Evolutionary conservation across 2,888 invertebrate genomes (phyloP).

Genomic region (Balanococcus diminutus): DNA sequence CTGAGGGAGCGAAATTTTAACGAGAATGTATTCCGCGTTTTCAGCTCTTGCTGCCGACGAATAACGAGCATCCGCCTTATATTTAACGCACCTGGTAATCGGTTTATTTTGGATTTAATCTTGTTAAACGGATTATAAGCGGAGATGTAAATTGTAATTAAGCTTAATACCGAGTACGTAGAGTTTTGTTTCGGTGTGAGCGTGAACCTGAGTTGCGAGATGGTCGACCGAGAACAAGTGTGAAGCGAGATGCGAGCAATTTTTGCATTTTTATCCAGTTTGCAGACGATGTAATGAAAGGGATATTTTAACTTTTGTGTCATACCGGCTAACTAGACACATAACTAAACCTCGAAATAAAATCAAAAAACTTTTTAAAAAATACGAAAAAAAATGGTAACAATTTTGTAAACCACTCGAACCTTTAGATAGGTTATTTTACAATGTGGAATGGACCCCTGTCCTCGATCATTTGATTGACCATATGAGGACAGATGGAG

Average conservation of each 20-base stretch:
- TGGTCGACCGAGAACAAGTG: neutral
- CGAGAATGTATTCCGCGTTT: slow-evolving; percentile 31
- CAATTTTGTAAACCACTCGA: too few relatives aligned
- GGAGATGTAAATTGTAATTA: slow-evolving; percentile 35
- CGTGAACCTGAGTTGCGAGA: neutral
- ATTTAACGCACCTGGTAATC: slow-evolving; percentile 29
- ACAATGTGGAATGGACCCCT: too few relatives aligned
- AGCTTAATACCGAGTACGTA: slow-evolving; percentile 9
- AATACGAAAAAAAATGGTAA: too few relatives aligned
- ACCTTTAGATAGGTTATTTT: too few relatives aligned
- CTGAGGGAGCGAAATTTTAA: slow-evolving; percentile 37
- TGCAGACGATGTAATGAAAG: neutral
- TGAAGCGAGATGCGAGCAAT: neutral
- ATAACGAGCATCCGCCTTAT: slow-evolving; percentile 21
- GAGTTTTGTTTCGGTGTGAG: neutral
- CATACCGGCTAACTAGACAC: too few relatives aligned
- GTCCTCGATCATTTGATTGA: too few relatives aligned
- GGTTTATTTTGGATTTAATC: slow-evolving; percentile 37
- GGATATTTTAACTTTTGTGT: neutral
- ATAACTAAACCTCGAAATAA: too few relatives aligned
- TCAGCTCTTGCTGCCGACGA: slow-evolving; percentile 10
- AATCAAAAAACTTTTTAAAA: too few relatives aligned
- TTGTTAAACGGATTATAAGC: slow-evolving; percentile 37
- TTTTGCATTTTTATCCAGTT: neutral
- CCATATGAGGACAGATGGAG: too few relatives aligned